phyloP scores from a whole-genome alignment of 2,113 vertebrate genomes.

The Mustela nigripes region DNA sequence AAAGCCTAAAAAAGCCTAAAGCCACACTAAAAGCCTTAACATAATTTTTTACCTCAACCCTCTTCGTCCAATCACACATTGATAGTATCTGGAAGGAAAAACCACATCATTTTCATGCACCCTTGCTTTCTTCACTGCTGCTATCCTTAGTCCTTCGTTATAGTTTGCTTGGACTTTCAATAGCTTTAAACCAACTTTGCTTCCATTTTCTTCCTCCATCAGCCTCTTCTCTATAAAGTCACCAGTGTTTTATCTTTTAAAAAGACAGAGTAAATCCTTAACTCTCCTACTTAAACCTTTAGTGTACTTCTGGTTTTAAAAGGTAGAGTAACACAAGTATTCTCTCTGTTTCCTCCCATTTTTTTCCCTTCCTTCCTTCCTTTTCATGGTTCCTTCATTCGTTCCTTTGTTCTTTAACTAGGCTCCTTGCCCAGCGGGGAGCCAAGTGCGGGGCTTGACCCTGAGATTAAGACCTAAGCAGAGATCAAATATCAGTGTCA shows the following conservation, averaged over 20 bases:
- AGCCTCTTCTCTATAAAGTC: background rate
- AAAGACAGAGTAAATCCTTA: background rate
- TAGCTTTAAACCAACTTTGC: background rate
- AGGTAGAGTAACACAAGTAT: background rate
- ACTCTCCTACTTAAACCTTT: background rate
- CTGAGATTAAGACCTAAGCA: background rate
- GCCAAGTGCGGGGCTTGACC: background rate
- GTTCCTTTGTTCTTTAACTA: too few species aligned
- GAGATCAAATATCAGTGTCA: background rate
- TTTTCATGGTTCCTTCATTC: too few species aligned
- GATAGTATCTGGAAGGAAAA: background rate
- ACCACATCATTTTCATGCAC: background rate
- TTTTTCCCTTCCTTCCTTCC: too few species aligned
- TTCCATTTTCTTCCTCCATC: background rate
- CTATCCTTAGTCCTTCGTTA: background rate
- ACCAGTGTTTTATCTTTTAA: background rate
- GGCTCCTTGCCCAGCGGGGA: background rate
- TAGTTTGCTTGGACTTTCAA: background rate
- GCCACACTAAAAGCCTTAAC: background rate
- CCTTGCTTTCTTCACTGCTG: background rate
- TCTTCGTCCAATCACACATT: background rate
- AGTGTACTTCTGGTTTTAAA: conserved; percentile 32
- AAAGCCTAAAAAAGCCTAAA: too few species aligned
- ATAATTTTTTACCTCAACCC: background rate
- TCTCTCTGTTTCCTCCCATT: background rate